Evolutionary conservation across 2,888 invertebrate genomes (phyloP), one percentile per base, ranked within the genome.

Genomic region (Pristionchus maxplancki): DNA sequence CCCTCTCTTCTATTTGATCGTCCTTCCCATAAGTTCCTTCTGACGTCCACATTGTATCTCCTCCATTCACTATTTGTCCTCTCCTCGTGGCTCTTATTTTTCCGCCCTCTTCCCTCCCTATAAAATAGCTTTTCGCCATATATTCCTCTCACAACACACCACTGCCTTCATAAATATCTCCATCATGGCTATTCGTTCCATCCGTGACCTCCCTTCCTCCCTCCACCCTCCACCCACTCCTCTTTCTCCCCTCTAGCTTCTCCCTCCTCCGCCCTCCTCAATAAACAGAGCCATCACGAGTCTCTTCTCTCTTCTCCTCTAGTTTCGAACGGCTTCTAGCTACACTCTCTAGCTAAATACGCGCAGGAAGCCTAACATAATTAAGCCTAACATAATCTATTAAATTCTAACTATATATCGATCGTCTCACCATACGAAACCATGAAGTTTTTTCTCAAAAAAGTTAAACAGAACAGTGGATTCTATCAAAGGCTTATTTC

Each of bases 1-100:
- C 78, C 44, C 82, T 34, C 82, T 83, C 82, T 13, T 78, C 78
- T 78, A 78, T 78, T 78, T 78, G 78, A 40, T 78, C 78, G 78
- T 78, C 78, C 78, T 78, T 64, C 62, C 28, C 67, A 67, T 34
- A 67, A 34, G 31, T 34, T 67, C 67, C 78, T 44, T 78, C 78
- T 44, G 44, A 44, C 78, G 44, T 78, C 78, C 78, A 24, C 44
- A 40, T 78, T 44, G 24, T 67, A 28, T 67, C 37, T 37, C 37
- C 20, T 71, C 71, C 11, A 9, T 67, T 34, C 28, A 71, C 37
- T 78, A 20, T 78, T 78, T 78, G 78, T 48, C n/a, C 11, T 40
- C 24, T 34, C 17, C 78, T 13, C 78, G 44, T 78, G 78, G 28
- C 37, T 44, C 11, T 15, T 28, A 48, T 48, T n/a, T 34, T 40